Evolutionary conservation across 2,113 vertebrate genomes (phyloP).

Genomic region (Glaucomys volans): DNA sequence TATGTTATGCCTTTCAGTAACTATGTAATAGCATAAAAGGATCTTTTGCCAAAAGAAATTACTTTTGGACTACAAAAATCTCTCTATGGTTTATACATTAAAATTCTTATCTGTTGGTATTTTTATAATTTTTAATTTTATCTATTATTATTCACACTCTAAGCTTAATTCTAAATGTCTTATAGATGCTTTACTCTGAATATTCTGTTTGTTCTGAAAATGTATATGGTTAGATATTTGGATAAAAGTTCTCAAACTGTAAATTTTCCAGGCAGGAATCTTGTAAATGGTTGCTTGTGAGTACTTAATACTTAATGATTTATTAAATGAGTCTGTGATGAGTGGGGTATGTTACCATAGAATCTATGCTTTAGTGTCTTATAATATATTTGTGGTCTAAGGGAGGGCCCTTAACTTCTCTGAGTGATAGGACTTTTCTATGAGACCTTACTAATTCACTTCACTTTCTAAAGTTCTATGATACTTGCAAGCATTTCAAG

Average conservation of each 20-base stretch:
- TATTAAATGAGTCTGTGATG: neutral
- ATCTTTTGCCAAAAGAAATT: neutral
- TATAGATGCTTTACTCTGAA: neutral
- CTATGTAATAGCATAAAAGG: neutral
- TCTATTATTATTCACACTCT: neutral
- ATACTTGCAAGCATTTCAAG: neutral
- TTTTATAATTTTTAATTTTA: slow-evolving; percentile 22
- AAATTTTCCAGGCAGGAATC: neutral
- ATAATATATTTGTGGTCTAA: neutral
- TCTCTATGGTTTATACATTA: neutral
- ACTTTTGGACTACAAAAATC: neutral
- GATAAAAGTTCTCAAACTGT: neutral
- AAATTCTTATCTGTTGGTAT: neutral
- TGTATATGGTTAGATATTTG: neutral
- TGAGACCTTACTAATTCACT: neutral
- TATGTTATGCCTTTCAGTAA: neutral
- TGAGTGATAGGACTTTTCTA: neutral
- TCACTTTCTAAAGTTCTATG: neutral
- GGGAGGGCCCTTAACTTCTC: neutral
- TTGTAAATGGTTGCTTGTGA: neutral
- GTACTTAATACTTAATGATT: neutral
- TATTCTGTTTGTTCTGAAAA: neutral
- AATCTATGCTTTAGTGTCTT: neutral
- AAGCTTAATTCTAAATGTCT: neutral
- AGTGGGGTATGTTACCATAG: neutral